Evolutionary conservation across 2,113 vertebrate species (phyloP).

Genomic region (Gavia stellata): DNA sequence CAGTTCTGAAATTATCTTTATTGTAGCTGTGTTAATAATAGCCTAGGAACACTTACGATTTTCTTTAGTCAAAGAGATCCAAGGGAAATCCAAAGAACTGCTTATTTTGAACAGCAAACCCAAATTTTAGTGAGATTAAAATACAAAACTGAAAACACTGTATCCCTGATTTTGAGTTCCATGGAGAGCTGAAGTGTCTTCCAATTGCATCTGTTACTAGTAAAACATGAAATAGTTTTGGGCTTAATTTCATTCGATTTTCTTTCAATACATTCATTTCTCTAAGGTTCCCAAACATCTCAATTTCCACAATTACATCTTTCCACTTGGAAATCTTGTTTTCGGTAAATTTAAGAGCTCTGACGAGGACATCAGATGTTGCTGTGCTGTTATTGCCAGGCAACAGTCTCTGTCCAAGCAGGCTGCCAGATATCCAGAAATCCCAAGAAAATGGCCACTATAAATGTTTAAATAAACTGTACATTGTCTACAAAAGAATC

Average conservation of each 20-base stretch:
- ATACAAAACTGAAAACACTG: background rate
- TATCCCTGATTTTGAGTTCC: background rate
- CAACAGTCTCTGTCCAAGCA: background rate
- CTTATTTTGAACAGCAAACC: background rate
- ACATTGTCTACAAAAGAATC: background rate
- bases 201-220: background rate
- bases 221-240: background rate
- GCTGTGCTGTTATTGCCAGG: background rate
- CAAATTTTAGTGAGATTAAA: background rate
- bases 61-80: background rate
- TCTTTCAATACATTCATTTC: background rate
- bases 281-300: background rate
- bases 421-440: background rate
- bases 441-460: background rate
- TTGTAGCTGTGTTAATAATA: background rate
- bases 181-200: background rate
- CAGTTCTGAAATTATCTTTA: background rate
- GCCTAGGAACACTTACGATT: background rate
- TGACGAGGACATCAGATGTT: background rate
- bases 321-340: background rate
- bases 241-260: background rate
- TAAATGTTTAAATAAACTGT: background rate
- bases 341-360: background rate
- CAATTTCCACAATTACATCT: background rate
- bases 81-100: background rate